Conservation (phyloP, 2,888 invertebrate genomes). For the Dicycla oo region DNA sequence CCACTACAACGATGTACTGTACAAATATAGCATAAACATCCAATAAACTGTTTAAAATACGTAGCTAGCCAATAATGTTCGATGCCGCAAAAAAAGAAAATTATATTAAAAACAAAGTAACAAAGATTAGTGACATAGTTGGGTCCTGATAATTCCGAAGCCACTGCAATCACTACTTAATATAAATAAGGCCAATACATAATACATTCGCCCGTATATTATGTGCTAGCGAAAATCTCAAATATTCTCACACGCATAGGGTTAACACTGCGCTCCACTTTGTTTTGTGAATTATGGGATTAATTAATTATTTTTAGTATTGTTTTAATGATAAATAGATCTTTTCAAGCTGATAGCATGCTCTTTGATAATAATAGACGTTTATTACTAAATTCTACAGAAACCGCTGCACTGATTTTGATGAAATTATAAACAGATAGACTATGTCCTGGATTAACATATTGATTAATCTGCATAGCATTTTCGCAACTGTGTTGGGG, state of each 20-base stretch:
- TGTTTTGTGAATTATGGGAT: slow-evolving; percentile 27
- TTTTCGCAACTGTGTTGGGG: too few relatives aligned
- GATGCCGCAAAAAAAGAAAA: background rate
- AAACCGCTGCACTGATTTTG: background rate
- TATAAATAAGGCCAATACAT: slow-evolving; percentile 59
- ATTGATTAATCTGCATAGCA: too few relatives aligned
- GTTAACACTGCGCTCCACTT: slow-evolving; percentile 34
- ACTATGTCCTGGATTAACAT: too few relatives aligned
- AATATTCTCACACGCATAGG: slow-evolving; percentile 41
- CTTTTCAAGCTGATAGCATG: background rate
- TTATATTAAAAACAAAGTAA: background rate
- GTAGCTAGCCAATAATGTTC: background rate
- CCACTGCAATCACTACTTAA: slow-evolving; percentile 35
- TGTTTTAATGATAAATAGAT: background rate
- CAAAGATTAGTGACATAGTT: slow-evolving; percentile 30
- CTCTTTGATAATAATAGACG: background rate
- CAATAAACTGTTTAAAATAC: too few relatives aligned
- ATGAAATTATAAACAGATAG: too few relatives aligned
- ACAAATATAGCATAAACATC: too few relatives aligned
- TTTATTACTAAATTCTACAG: background rate
- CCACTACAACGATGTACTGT: too few relatives aligned
- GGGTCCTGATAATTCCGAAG: slow-evolving; percentile 27
- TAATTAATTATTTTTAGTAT: background rate
- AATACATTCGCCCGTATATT: slow-evolving; percentile 60
- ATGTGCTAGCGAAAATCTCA: slow-evolving; percentile 40